phyloP scores from a whole-genome alignment of 2,797 vertebrate species.

The Smutsia temminckii region DNA sequence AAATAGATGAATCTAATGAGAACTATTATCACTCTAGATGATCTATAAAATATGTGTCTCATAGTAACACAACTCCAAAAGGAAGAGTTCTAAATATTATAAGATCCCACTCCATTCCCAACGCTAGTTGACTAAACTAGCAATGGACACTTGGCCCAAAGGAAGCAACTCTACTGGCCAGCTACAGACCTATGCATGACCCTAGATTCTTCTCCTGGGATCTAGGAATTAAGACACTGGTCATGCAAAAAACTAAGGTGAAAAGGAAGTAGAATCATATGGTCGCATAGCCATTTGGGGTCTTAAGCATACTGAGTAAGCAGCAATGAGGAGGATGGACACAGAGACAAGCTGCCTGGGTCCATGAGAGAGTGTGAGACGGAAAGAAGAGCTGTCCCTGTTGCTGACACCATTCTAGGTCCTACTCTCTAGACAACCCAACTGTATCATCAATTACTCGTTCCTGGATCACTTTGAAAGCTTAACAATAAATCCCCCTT shows the following conservation, averaged over 20 bases:
- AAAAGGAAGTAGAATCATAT: neutral
- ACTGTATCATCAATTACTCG: neutral
- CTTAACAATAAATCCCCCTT: conserved; percentile 12
- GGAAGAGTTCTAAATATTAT: neutral
- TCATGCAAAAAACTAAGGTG: neutral
- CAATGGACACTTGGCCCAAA: neutral
- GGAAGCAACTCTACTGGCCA: neutral
- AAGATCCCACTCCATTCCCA: neutral
- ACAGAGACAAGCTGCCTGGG: neutral
- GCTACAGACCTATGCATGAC: neutral
- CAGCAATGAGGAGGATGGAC: neutral
- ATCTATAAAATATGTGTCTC: neutral
- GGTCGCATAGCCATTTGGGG: neutral
- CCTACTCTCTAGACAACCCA: neutral
- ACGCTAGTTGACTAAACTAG: neutral
- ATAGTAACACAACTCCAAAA: neutral
- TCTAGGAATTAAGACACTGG: neutral
- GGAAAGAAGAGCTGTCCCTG: neutral
- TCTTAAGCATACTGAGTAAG: neutral
- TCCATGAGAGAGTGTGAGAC: neutral
- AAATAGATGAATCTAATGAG: conserved; percentile 3
- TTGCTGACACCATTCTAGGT: neutral
- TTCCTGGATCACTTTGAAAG: neutral
- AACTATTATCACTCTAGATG: neutral
- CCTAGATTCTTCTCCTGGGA: neutral